Percentiles rank a stretch among this genome's conserved stretches.
Conservation (phyloP, 1,140 invertebrate species). For the Vanessa atalanta region DNA sequence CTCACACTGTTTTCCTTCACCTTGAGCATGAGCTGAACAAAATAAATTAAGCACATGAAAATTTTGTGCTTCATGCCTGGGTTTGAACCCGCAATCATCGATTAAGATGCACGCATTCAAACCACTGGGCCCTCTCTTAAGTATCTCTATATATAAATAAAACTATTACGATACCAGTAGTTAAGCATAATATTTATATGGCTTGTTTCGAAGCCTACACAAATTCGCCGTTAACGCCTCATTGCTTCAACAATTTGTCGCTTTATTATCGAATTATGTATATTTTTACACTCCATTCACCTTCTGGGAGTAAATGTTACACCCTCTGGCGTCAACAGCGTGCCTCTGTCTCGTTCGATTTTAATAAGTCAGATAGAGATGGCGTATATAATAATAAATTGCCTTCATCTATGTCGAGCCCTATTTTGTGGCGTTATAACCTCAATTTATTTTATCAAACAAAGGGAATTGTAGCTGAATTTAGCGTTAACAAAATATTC, state of each 20-base stretch:
- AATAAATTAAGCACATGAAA: no score
- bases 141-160: no score
- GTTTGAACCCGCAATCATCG: no score
- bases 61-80: no score
- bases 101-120: no score
- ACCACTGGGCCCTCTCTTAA: no score
- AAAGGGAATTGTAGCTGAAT: slow-evolving; percentile 16
- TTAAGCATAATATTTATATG: neutral
- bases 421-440: slow-evolving; percentile 29
- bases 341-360: neutral
- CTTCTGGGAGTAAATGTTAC: slow-evolving; percentile 23
- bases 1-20: no score
- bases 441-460: slow-evolving; percentile 32
- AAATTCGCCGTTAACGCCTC: neutral
- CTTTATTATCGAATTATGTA: slow-evolving; percentile 32
- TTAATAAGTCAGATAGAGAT: neutral
- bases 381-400: slow-evolving; percentile 25
- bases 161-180: no score
- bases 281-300: slow-evolving; percentile 30
- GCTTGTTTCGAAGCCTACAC: neutral
- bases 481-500: slow-evolving; percentile 8
- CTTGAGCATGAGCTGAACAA: no score
- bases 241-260: slow-evolving; percentile 18
- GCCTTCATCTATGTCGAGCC: slow-evolving; percentile 25
- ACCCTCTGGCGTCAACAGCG: slow-evolving; percentile 15